These are phyloP conservation scores for Drosophila obscura DNA, from an alignment of 1,140 invertebrate species.

Conservation along the genomic window DNA sequence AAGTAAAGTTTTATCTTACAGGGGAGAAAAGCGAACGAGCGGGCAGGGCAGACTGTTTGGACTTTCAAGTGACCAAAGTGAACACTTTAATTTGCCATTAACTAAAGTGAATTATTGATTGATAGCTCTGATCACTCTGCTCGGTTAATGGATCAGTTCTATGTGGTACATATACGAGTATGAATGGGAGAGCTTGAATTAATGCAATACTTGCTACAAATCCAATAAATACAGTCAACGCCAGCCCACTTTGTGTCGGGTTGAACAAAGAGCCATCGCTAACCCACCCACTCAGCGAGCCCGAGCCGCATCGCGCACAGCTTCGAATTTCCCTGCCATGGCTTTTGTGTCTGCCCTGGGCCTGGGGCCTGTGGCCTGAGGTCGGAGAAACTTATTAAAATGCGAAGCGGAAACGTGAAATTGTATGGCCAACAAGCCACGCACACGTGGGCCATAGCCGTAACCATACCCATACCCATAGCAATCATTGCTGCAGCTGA, in stretches of 20 bases:
- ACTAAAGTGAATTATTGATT: constrained; percentile 16
- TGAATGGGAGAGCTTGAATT: no score
- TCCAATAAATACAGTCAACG: no score
- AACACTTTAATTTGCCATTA: constrained; percentile 12
- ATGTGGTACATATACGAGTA: no score
- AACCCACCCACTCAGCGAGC: no score
- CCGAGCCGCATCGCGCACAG: no score
- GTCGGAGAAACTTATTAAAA: constrained; percentile 54
- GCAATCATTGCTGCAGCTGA: constrained; percentile 20
- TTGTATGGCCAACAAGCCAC: constrained; percentile 21
- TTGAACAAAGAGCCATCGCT: no score
- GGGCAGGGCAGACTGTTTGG: no score
- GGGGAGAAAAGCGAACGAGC: not conserved
- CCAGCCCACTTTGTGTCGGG: no score
- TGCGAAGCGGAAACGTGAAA: constrained; percentile 42
- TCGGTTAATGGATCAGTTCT: no score
- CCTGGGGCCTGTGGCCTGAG: constrained; percentile 6
- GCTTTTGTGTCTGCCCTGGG: not conserved
- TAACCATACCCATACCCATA: constrained; percentile 14
- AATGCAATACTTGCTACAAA: no score
- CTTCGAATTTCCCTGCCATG: not conserved
- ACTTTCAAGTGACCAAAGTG: not conserved
- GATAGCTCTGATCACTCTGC: no score
- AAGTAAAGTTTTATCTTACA: no score
- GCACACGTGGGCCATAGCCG: constrained; percentile 11